These are phyloP conservation scores for Dusona sp. DNA, from an alignment of 2,888 invertebrate species.

Conservation along the genomic window DNA sequence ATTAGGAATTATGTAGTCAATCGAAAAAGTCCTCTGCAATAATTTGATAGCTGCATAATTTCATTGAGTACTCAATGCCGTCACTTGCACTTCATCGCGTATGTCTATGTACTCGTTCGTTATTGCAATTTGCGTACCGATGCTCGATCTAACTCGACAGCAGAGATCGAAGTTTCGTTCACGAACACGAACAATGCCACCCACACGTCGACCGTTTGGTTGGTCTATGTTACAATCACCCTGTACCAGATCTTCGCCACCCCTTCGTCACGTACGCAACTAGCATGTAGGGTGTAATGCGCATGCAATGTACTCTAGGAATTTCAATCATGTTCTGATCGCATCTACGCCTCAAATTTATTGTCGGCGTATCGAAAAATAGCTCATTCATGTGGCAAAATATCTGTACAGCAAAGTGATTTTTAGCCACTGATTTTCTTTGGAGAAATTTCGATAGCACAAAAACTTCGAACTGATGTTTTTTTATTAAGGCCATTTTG, in stretches of 20 bases:
- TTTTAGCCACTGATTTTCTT: not conserved
- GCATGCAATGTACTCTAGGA: constrained; percentile 7
- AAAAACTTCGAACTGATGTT: not conserved
- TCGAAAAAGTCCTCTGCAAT: not conserved
- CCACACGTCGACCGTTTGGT: not conserved
- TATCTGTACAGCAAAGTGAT: not conserved
- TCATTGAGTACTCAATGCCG: constrained; percentile 21
- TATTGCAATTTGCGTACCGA: constrained; percentile 57
- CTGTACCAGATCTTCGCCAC: constrained; percentile 8
- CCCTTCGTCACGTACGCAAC: constrained; percentile 4
- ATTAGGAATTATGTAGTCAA: not conserved
- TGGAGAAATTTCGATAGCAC: not conserved
- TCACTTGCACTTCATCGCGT: constrained; percentile 5
- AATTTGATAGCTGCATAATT: constrained; percentile 9
- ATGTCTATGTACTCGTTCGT: constrained; percentile 36
- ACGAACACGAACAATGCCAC: constrained; percentile 12
- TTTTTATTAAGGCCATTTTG: too few species aligned
- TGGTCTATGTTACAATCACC: constrained; percentile 1
- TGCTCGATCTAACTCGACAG: constrained; percentile 45
- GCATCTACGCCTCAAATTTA: constrained; percentile 12
- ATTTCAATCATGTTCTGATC: constrained; percentile 21
- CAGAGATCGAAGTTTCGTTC: not conserved
- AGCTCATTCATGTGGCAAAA: not conserved
- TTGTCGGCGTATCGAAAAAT: constrained; percentile 6
- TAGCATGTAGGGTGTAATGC: not conserved